A percentile compares a stretch with the other conserved stretches of the same genome.
Conservation (phyloP, 2,113 vertebrate species). For the Uria aalge region DNA sequence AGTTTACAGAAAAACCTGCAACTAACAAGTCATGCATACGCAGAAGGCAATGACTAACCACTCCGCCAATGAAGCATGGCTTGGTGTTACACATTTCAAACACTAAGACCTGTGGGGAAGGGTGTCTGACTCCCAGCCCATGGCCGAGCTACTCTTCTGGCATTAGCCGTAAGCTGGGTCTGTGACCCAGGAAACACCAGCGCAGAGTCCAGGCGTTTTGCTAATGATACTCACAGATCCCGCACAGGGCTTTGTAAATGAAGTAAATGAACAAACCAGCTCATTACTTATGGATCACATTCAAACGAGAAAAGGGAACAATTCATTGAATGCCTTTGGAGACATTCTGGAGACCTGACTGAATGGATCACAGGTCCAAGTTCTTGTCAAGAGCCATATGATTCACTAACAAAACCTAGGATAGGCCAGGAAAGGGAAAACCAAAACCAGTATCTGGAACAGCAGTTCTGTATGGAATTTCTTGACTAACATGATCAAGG, state of each 20-base stretch:
- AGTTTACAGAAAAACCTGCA: not conserved
- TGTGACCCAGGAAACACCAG: not conserved
- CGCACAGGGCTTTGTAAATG: not conserved
- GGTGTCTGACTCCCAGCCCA: not conserved
- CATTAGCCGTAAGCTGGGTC: not conserved
- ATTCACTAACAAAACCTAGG: not conserved
- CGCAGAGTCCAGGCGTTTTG: not conserved
- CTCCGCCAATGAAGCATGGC: not conserved
- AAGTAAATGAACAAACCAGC: not conserved
- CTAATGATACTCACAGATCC: not conserved
- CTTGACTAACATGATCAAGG: not conserved
- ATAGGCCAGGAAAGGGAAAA: not conserved
- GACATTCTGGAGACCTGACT: not conserved
- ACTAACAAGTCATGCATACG: rapidly evolving
- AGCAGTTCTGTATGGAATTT: rapidly evolving
- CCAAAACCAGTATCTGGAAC: not conserved
- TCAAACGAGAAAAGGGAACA: not conserved
- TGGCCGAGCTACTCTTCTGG: not conserved
- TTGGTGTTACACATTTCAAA: not conserved
- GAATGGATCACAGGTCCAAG: not conserved
- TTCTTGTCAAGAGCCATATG: not conserved
- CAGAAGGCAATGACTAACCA: not conserved
- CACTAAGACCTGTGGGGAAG: rapidly evolving
- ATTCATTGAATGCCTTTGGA: not conserved
- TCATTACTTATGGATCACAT: rapidly evolving